Evolutionary conservation across 2,888 invertebrate genomes (phyloP).

Genomic region (Acanthosepion pharaonis): DNA sequence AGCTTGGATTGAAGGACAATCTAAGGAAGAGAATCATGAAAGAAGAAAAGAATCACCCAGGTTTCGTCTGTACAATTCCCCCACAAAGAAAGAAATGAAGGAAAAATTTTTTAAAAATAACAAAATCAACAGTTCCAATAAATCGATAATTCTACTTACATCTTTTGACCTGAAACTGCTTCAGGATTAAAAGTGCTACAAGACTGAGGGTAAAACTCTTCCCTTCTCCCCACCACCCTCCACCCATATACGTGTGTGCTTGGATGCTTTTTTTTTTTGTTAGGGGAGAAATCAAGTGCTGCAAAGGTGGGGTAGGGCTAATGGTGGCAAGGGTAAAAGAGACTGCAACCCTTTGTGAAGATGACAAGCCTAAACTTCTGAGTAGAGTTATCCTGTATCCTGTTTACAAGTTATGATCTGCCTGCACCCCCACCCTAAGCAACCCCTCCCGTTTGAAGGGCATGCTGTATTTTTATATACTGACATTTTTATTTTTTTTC

Average conservation of each 20-base stretch:
- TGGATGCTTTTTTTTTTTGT: background rate
- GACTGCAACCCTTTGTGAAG: background rate
- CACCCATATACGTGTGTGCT: no score
- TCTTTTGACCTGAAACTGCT: background rate
- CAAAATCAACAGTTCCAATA: background rate
- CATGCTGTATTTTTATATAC: no score
- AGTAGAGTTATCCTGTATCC: background rate
- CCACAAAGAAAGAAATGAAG: background rate
- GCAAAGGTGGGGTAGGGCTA: background rate
- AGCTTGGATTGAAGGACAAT: no score
- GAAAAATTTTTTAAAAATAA: background rate
- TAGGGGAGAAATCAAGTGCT: no score
- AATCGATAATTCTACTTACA: conserved; percentile 2
- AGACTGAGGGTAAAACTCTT: background rate
- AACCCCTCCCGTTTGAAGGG: background rate
- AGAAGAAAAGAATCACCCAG: background rate
- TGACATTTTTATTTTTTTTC: background rate
- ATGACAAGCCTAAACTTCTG: background rate
- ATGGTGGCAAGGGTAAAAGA: background rate
- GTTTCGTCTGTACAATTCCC: no score
- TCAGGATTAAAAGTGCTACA: background rate
- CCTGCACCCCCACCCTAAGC: background rate
- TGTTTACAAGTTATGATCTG: background rate
- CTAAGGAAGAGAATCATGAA: no score
- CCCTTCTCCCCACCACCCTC: background rate